Base-by-base conservation (phyloP, 2,888 invertebrate species). In the Watsonalla binaria region DNA sequence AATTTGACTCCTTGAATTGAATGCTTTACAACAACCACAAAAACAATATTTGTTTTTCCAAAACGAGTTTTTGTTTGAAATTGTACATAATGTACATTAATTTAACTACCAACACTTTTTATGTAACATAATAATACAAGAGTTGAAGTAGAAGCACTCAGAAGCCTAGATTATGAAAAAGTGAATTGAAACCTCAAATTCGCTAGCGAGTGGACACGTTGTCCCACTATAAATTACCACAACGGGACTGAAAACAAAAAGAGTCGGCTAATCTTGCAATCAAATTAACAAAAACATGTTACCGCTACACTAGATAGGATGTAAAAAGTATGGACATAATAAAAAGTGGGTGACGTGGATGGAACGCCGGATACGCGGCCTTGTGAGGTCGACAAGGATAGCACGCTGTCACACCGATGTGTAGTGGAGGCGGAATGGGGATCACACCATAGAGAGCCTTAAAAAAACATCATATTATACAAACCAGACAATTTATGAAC, bases 371-470 rank as follows among this genome's bases (percentile, higher is more conserved):
- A 76, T 73, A 70, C 62, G 59, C 79, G 84, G 84, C 86, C 85
- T 85, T 86, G 86, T 73, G 80, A 84, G 84, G 86, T 82, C 84
- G 68, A 48, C 14, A 15, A 46, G 51, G 50, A 15, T 15, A 46
- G 56, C 34, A 39, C 46, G 39, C 56, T 2, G 14, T 80, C 59
- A 82, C 83, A 86, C 85, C 76, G 76, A 53, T 14, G 24, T 33
- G 53, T 24, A 34, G 45, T 6, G 35, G 15, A 46, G 14, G 53
- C 37, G 5, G 37, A 37, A 37, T 8, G 0, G 5, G 5, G 5
- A 37, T 37, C 37, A 37, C 37, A 6, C 24, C 24, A 24, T 24
- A 24, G 24, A 24, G 24, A 24, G 24, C 24, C 24, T 2, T 24
- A 24, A 24, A 24, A 2, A 24, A 24, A 24, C 24, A 1, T 24